Evolutionary conservation across 2,797 vertebrate genomes (phyloP).

Genomic region (Amniataba percoides): DNA sequence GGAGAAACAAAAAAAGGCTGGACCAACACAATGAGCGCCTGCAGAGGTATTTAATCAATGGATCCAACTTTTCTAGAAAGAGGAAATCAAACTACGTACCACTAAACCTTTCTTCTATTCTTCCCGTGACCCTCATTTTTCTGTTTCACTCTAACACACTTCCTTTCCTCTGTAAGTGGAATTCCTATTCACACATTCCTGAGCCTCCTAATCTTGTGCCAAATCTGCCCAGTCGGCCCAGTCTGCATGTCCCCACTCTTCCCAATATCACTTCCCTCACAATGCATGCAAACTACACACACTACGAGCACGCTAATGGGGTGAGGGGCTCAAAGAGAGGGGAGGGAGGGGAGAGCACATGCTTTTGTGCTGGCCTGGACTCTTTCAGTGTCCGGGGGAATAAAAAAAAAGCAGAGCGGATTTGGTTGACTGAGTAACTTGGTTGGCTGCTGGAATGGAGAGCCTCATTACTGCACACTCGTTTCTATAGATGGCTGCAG

Average conservation of each 20-base stretch:
- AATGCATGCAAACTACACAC: slow-evolving; percentile 57
- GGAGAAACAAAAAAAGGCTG: slow-evolving; percentile 21
- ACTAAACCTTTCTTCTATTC: slow-evolving; percentile 27
- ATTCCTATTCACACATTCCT: slow-evolving; percentile 76
- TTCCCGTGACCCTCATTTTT: slow-evolving; percentile 17
- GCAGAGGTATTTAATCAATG: slow-evolving; percentile 45
- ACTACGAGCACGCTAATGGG: slow-evolving; percentile 46
- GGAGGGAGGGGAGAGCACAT: slow-evolving; percentile 59
- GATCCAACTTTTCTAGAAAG: slow-evolving; percentile 23
- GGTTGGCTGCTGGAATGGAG: slow-evolving; percentile 45
- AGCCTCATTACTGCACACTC: slow-evolving; percentile 58
- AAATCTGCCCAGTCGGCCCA: slow-evolving; percentile 61
- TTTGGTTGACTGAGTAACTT: slow-evolving; percentile 78
- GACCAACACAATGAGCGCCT: too few relatives aligned
- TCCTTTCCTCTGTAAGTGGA: slow-evolving; percentile 57
- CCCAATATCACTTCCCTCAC: slow-evolving; percentile 61
- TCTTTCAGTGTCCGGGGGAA: slow-evolving; percentile 59
- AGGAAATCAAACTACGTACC: slow-evolving; percentile 48
- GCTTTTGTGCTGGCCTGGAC: slow-evolving; percentile 73
- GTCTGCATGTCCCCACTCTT: slow-evolving; percentile 58
- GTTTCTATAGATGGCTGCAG: slow-evolving; percentile 56
- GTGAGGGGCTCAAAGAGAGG: slow-evolving; percentile 69
- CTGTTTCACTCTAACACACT: slow-evolving; percentile 33
- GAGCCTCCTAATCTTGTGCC: slow-evolving; percentile 66
- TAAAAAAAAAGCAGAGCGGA: slow-evolving; percentile 63